A percentile compares a stretch with the other conserved stretches of the same genome.
These are phyloP conservation scores for Heliothis virescens DNA, from an alignment of 1,140 invertebrate genomes.

Conservation along the genomic window DNA sequence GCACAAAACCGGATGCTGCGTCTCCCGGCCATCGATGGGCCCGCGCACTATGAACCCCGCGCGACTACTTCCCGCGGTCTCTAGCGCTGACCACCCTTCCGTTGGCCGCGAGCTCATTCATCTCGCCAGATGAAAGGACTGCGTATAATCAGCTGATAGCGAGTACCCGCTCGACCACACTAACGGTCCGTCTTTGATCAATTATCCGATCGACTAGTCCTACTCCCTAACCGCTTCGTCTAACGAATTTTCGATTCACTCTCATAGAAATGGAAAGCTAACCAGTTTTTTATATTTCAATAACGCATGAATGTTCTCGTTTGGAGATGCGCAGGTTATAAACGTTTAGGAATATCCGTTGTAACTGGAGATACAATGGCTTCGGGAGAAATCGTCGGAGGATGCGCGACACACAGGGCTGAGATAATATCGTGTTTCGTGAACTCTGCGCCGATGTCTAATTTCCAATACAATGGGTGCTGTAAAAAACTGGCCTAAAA, in stretches of 20 bases:
- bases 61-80: conserved; percentile 77
- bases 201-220: conserved; percentile 69
- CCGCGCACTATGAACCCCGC: conserved; percentile 76
- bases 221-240: conserved; percentile 57
- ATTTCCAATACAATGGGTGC: conserved; percentile 84
- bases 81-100: conserved; percentile 78
- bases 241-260: conserved; percentile 68
- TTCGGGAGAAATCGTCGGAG: conserved; percentile 68
- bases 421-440: conserved; percentile 81
- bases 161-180: conserved; percentile 47
- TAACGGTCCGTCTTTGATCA: conserved; percentile 78
- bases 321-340: conserved; percentile 57
- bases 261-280: conserved; percentile 82
- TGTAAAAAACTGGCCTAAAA: conserved; percentile 82
- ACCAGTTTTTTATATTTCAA: conserved; percentile 78
- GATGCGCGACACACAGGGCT: conserved; percentile 70
- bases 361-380: conserved; percentile 67
- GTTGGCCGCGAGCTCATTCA: conserved; percentile 68
- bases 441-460: conserved; percentile 81
- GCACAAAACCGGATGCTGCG: conserved; percentile 83
- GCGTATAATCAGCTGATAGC: conserved; percentile 80
- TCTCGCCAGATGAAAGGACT: conserved; percentile 77
- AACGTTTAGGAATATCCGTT: conserved; percentile 63
- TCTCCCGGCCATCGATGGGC: conserved; percentile 79
- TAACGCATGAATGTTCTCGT: conserved; percentile 61